Percentiles rank a stretch among this genome's conserved stretches.
phyloP scores from a whole-genome alignment of 2,888 invertebrate genomes.

The Dasypolia templi region DNA sequence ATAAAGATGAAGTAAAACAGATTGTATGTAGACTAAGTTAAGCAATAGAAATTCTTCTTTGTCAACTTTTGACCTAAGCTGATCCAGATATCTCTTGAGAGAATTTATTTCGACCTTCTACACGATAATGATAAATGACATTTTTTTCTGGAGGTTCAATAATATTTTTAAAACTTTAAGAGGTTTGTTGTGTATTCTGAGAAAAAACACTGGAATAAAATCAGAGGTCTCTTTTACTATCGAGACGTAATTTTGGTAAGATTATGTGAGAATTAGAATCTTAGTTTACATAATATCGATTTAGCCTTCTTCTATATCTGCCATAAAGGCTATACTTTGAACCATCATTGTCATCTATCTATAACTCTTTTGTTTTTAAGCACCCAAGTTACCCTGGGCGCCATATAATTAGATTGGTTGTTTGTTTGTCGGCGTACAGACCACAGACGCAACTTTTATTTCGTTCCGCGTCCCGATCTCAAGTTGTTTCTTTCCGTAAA shows the following conservation, averaged over 20 bases:
- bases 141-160: neutral
- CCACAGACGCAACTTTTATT: constrained; percentile 69
- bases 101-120: too few relatives aligned
- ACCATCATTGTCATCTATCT: neutral
- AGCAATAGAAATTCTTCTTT: neutral
- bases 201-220: neutral
- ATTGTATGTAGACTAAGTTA: neutral
- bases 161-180: neutral
- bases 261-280: neutral
- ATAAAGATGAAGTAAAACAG: neutral
- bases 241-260: neutral
- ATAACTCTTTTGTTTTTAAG: constrained; percentile 4
- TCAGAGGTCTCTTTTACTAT: neutral
- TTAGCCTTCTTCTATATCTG: neutral
- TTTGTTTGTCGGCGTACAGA: constrained; percentile 67
- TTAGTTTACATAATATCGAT: neutral
- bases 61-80: neutral
- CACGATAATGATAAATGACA: too few relatives aligned
- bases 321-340: too few relatives aligned
- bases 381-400: neutral
- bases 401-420: constrained; percentile 70
- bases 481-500: constrained; percentile 77
- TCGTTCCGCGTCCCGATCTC: constrained; percentile 71
- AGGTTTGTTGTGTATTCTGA: neutral
- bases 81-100: too few relatives aligned